Percentiles rank a stretch among this genome's conserved stretches.
phyloP scores from a whole-genome alignment of 2,113 vertebrate genomes.

The Siphamia tubifer region DNA sequence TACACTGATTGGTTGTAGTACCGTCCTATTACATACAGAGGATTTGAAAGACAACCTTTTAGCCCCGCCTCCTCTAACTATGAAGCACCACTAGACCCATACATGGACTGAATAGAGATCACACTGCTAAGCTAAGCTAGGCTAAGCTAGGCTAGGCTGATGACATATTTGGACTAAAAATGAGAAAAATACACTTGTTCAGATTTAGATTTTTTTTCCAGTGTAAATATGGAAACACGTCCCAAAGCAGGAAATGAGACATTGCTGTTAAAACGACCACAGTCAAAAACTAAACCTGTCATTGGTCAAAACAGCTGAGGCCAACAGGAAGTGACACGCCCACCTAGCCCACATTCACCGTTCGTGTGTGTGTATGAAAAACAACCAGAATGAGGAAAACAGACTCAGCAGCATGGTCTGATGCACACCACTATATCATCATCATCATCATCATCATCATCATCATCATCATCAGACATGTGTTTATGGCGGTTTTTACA shows the following conservation, averaged over 20 bases:
- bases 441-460: slow-evolving; percentile 4
- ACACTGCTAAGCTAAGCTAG: too few species aligned
- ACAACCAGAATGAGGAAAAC: neutral
- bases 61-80: too few species aligned
- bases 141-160: too few species aligned
- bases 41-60: too few species aligned
- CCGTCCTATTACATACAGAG: too few species aligned
- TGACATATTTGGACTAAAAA: too few species aligned
- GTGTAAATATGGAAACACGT: neutral
- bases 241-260: neutral
- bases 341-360: neutral
- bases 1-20: too few species aligned
- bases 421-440: neutral
- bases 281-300: neutral
- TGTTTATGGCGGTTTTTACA: slow-evolving; percentile 29
- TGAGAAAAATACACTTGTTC: too few species aligned
- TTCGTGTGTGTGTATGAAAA: too few species aligned
- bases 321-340: slow-evolving; percentile 10
- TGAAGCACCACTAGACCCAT: too few species aligned
- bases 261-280: neutral
- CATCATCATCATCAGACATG: slow-evolving; percentile 7
- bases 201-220: too few species aligned
- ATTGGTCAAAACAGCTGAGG: neutral
- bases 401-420: neutral
- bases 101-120: too few species aligned